Evolutionary conservation across 2,888 invertebrate genomes (phyloP).

Genomic region (Dimorphilus gyrociliatus): DNA sequence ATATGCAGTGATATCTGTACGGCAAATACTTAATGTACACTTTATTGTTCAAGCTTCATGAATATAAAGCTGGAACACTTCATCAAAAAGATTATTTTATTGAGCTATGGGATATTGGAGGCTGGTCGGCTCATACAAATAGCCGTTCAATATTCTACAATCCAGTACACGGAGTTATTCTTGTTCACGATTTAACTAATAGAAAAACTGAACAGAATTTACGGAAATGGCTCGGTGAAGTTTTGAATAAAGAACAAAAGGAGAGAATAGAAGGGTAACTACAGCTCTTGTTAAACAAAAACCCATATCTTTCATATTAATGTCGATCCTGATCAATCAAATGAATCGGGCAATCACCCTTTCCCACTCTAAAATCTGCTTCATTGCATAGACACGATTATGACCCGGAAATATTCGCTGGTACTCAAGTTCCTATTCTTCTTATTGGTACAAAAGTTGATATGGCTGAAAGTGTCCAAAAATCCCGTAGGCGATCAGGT

Average conservation of each 20-base stretch:
- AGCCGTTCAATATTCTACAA: conserved; percentile 85
- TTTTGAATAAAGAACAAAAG: conserved; percentile 48
- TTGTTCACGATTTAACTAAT: conserved; percentile 92
- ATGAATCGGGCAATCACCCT: no score
- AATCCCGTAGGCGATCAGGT: conserved; percentile 47
- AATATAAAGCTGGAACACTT: conserved; percentile 81
- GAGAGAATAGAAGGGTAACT: conserved; percentile 20
- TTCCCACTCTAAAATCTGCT: no score
- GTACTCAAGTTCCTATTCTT: conserved; percentile 64
- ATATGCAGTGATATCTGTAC: background rate
- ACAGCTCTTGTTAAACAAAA: background rate
- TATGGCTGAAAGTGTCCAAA: conserved; percentile 60
- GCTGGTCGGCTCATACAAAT: conserved; percentile 77
- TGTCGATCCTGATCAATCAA: background rate
- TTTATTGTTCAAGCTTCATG: conserved; percentile 49
- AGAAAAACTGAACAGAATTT: conserved; percentile 84
- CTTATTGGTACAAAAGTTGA: conserved; percentile 87
- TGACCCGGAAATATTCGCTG: conserved; percentile 39
- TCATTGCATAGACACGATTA: conserved; percentile 29
- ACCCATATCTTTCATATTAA: background rate
- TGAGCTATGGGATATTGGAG: conserved; percentile 94
- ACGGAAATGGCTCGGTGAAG: conserved; percentile 78
- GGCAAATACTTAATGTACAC: background rate
- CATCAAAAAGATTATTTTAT: conserved; percentile 76
- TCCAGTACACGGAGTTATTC: conserved; percentile 76